phyloP scores from a whole-genome alignment of 2,797 vertebrate genomes.

The Parauchenoglanis punctatus region DNA sequence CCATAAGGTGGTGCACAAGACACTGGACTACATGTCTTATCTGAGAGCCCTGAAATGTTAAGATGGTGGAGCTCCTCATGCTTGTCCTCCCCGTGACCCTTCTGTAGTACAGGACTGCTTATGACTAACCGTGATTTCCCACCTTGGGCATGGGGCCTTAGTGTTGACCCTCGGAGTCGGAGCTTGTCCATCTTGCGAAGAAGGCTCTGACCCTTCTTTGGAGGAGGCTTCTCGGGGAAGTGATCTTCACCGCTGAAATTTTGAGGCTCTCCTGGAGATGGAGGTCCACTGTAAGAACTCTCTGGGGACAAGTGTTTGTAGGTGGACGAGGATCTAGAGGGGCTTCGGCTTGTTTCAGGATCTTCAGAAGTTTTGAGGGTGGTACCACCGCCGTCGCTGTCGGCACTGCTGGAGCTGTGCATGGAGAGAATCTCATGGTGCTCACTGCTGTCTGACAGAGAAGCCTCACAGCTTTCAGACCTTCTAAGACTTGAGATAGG shows the following conservation, averaged over 20 bases:
- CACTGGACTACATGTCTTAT: slow-evolving; percentile 60
- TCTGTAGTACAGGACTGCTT: slow-evolving; percentile 75
- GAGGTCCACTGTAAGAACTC: slow-evolving; percentile 70
- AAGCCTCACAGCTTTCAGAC: slow-evolving; percentile 43
- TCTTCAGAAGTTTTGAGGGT: slow-evolving; percentile 51
- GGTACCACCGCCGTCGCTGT: slow-evolving; percentile 71
- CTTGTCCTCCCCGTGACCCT: slow-evolving; percentile 73
- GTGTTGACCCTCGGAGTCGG: slow-evolving; percentile 67
- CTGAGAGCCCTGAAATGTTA: slow-evolving; percentile 68
- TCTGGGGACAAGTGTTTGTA: slow-evolving; percentile 69
- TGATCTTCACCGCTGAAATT: slow-evolving; percentile 65
- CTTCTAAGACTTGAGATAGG: slow-evolving; percentile 50
- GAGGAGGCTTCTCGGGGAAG: slow-evolving; percentile 68
- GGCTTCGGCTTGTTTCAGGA: slow-evolving; percentile 71
- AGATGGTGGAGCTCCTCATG: slow-evolving; percentile 71
- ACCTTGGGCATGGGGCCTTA: slow-evolving; percentile 57
- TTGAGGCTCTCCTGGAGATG: slow-evolving; percentile 67
- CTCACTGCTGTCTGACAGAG: slow-evolving; percentile 63
- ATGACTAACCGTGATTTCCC: slow-evolving; percentile 59
- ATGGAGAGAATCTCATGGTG: slow-evolving; percentile 75
- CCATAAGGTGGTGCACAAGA: slow-evolving; percentile 69
- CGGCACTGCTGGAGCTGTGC: slow-evolving; percentile 80
- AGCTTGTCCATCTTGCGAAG: slow-evolving; percentile 87
- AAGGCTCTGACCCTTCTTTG: slow-evolving; percentile 76
- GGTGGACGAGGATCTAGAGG: slow-evolving; percentile 75